Conservation (phyloP, 2,113 vertebrate genomes). For the Megaceryle torquata region DNA sequence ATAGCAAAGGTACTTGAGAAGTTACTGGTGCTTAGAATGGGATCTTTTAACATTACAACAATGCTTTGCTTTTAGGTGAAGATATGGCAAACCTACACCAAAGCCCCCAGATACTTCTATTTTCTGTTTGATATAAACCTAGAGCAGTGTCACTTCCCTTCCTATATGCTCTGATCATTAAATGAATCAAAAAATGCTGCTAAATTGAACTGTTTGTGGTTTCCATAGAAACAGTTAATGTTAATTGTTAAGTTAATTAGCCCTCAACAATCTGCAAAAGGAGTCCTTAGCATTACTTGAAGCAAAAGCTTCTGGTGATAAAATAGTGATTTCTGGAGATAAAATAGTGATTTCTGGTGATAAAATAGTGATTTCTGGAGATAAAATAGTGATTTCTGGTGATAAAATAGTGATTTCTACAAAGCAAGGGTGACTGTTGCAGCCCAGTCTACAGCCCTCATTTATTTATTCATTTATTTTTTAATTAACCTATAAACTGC, state of each 20-base stretch:
- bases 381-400: neutral
- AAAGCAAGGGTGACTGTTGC: neutral
- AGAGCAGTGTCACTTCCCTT: neutral
- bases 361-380: neutral
- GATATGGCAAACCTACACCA: neutral
- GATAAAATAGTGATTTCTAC: neutral
- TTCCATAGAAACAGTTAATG: neutral
- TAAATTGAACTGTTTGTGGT: neutral
- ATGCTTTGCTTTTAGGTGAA: neutral
- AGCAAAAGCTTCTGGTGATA: neutral
- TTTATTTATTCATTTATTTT: no score
- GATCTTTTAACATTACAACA: neutral
- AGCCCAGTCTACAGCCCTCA: neutral
- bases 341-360: neutral
- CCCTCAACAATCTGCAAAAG: neutral
- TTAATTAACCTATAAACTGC: neutral
- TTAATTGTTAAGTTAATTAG: no score
- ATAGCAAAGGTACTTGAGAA: neutral
- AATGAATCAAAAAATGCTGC: neutral
- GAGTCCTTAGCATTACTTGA: neutral
- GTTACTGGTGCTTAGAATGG: neutral
- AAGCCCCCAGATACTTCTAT: neutral
- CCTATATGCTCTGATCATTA: neutral
- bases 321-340: neutral
- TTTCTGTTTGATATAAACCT: neutral